Base-by-base conservation (phyloP, 1,140 invertebrate genomes). In the Bombus picipes region DNA sequence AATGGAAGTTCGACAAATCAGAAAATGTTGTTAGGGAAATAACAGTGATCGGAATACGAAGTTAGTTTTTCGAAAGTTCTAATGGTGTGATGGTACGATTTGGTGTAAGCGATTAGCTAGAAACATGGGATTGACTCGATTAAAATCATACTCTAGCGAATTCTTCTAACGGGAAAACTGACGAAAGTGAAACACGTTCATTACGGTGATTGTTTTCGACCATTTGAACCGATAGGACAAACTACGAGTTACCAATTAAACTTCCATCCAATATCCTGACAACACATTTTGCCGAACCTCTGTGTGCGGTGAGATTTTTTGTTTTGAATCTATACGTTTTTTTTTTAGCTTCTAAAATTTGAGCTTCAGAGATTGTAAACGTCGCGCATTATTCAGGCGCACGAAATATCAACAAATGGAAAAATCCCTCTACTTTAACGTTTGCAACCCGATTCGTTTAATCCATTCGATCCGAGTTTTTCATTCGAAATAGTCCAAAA, bases 211-310 rank as follows among this genome's bases (percentile, higher is more conserved):
- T 57, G 62, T 53, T 53, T 53, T 53, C 47, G 57, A n/a, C 57
- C 57, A 82, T 82, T 82, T 82, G 12, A 22, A 75, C 53, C 81
- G 81, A 47, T 8, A 28, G n/a, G 9, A 47, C 25, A 15, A 43
- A 75, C 81, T 62, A 34, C 57, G 32, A 47, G 32, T n/a, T 66
- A 47, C 71, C 72, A 75, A 82, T 82, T 75, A 66, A 65, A 47
- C 37, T 47, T 41, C 10, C 39, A 15, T 43, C 41, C 53, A 62
- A 43, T 32, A 37, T 37, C 2, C 43, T 53, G 18, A 53, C 47
- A 53, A 47, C 32, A 28, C 8, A 65, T 68, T 68, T 53, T 32
- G 32, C 8, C 25, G n/a, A 15, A 59, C 18, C 62, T 41, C 25
- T 13, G 37, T 34, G 4, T 13, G 25, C 15, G 34, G 10, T 28